These are phyloP conservation scores for Steatornis caripensis DNA, from an alignment of 2,113 vertebrate species.

Conservation along the genomic window DNA sequence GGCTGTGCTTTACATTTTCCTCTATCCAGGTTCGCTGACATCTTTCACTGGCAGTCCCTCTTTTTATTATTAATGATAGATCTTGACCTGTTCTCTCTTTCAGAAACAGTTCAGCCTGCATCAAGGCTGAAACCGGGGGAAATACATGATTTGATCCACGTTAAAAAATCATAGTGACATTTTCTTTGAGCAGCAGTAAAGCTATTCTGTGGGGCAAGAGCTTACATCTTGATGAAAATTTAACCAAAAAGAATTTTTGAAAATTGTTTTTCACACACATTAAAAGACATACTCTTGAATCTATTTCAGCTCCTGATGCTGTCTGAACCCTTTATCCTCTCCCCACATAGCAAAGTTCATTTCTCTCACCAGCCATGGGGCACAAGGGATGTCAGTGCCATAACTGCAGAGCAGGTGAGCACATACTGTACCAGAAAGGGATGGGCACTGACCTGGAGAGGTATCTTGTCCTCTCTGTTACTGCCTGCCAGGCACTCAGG, in stretches of 20 bases:
- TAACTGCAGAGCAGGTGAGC: background rate
- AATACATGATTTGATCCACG: background rate
- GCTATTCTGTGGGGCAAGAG: background rate
- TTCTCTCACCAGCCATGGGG: background rate
- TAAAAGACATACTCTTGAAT: background rate
- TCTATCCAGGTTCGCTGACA: background rate
- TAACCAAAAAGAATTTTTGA: background rate
- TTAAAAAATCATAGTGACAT: background rate
- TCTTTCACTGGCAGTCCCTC: background rate
- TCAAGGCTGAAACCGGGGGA: background rate
- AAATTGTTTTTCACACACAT: background rate
- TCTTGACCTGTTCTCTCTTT: background rate
- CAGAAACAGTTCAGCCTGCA: background rate
- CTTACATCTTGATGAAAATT: background rate
- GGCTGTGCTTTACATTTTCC: background rate
- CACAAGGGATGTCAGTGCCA: background rate
- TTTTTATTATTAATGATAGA: background rate
- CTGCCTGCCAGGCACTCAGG: background rate
- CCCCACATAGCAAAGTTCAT: background rate
- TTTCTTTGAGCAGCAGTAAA: background rate
- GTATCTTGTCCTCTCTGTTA: background rate
- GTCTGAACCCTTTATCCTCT: background rate
- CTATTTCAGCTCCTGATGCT: background rate
- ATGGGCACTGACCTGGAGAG: background rate
- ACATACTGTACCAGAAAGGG: background rate